Base-by-base conservation (phyloP, 2,888 invertebrate species). In the Lordiphosa fenestrarum region DNA sequence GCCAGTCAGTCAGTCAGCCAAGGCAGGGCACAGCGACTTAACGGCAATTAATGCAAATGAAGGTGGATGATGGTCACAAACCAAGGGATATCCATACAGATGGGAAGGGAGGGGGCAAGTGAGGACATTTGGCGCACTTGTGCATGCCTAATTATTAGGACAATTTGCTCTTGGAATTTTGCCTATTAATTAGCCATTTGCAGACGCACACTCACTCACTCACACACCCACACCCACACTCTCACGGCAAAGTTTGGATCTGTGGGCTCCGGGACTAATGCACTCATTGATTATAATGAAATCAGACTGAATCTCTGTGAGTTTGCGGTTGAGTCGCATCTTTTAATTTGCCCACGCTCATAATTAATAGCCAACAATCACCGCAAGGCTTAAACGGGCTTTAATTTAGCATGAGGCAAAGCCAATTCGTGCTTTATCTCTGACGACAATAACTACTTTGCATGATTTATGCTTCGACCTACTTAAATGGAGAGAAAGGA, bases 1-100 rank as follows among this genome's bases (percentile, higher is more conserved):
- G 44, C 44, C 30, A 63, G 63, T 56, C 66, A 51, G 35, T 33
- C 36, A 47, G 15, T 36, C 36, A 35, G 47, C 15, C 33, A 21
- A 47, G 47, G n/a, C 47, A 47, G 33, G 72, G 53, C 70, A 44
- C 56, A 66, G 56, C 76, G 64, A 81, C 77, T 78, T 77, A 80
- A 74, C 75, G 64, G 70, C 80, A 84, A 74, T 80, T 82, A 84
- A 84, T 80, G 80, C 82, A 84, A 80, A 77, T 82, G 78, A 82
- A 77, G 78, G 74, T 81, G 65, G 55, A 61, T 63, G 65, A 42
- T 55, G 60, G 58, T 57, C 52, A 42, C 44, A 60, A 40, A 54
- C 39, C 44, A 56, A 56, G 46, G 41, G 53, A 50, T 42, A 25
- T 19, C 38, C 10, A 19, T 37, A 13, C 35, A 15, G 25, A 37